These are phyloP conservation scores for Sinotaia quadrata DNA, from an alignment of 2,888 invertebrate genomes.

Conservation along the genomic window DNA sequence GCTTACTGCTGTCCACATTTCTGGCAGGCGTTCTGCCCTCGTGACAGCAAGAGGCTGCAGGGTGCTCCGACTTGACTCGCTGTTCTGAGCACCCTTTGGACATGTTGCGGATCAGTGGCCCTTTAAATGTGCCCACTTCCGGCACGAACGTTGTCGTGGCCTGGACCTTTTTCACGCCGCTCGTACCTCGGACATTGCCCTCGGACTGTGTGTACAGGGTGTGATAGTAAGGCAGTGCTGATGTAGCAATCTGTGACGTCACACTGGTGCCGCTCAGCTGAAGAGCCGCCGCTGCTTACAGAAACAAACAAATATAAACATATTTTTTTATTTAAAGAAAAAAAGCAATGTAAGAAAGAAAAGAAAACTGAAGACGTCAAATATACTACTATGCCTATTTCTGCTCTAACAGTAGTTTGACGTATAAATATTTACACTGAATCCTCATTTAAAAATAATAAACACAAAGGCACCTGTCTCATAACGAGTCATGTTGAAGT, in stretches of 20 bases:
- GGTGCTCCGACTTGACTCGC: slow-evolving; percentile 18
- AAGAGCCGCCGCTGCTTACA: slow-evolving; percentile 2
- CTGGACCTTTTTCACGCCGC: slow-evolving; percentile 55
- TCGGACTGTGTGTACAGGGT: slow-evolving; percentile 51
- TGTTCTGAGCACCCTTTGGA: slow-evolving; percentile 26
- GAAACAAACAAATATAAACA: not conserved
- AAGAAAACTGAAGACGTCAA: too few species aligned
- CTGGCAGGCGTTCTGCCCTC: slow-evolving; percentile 8
- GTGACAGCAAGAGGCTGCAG: slow-evolving; percentile 24
- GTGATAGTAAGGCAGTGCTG: slow-evolving; percentile 60
- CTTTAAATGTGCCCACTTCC: slow-evolving; percentile 57
- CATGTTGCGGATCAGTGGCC: slow-evolving; percentile 36
- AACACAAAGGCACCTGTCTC: too few species aligned
- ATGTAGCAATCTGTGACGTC: slow-evolving; percentile 37
- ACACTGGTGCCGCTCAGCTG: slow-evolving; percentile 23
- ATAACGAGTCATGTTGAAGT: too few species aligned
- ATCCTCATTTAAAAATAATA: too few species aligned
- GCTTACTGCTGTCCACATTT: not conserved
- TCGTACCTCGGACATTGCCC: slow-evolving; percentile 33
- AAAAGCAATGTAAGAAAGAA: not conserved
- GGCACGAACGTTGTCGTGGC: slow-evolving; percentile 64
- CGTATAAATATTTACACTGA: too few species aligned
- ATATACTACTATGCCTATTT: too few species aligned
- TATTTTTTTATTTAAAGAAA: not conserved
- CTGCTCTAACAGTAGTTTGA: too few species aligned